A percentile compares a stretch with the other conserved stretches of the same genome.
Evolutionary conservation across 1,140 invertebrate species (phyloP).

Genomic region (Aculops lycopersici): DNA sequence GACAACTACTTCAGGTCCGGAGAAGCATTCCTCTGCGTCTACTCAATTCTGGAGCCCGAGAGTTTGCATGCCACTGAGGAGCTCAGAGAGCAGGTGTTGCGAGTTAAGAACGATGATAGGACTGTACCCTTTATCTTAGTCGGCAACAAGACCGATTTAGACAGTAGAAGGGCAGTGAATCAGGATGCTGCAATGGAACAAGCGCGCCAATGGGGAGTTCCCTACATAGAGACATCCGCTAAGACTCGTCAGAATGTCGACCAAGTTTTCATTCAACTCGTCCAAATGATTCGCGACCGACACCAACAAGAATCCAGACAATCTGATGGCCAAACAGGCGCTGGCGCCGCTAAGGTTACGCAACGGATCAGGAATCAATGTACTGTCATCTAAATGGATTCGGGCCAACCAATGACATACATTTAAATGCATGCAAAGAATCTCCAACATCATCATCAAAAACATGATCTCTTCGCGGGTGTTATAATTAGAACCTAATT

Average conservation of each 20-base stretch:
- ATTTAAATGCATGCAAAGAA: too few relatives aligned
- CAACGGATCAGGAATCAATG: too few relatives aligned
- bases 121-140: conserved; percentile 17
- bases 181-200: conserved; percentile 6
- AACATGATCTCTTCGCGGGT: too few relatives aligned
- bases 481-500: too few relatives aligned
- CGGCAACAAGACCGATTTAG: conserved; percentile 18
- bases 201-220: conserved; percentile 6
- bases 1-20: conserved; percentile 13
- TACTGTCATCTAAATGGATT: too few relatives aligned
- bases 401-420: too few relatives aligned
- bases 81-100: conserved; percentile 17
- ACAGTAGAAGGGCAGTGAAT: conserved; percentile 15
- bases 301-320: not conserved
- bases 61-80: conserved; percentile 15
- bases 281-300: conserved; percentile 19
- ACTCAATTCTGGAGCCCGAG: conserved; percentile 17
- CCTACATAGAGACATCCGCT: conserved; percentile 11
- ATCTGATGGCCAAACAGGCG: too few relatives aligned
- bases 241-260: conserved; percentile 11
- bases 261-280: conserved; percentile 19
- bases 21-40: conserved; percentile 19
- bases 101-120: conserved; percentile 15
- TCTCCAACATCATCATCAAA: too few relatives aligned
- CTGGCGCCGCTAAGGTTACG: too few relatives aligned